Percentiles rank a stretch among this genome's conserved stretches.
Conservation (phyloP, 2,113 vertebrate genomes). For the Colossoma macropomum region DNA sequence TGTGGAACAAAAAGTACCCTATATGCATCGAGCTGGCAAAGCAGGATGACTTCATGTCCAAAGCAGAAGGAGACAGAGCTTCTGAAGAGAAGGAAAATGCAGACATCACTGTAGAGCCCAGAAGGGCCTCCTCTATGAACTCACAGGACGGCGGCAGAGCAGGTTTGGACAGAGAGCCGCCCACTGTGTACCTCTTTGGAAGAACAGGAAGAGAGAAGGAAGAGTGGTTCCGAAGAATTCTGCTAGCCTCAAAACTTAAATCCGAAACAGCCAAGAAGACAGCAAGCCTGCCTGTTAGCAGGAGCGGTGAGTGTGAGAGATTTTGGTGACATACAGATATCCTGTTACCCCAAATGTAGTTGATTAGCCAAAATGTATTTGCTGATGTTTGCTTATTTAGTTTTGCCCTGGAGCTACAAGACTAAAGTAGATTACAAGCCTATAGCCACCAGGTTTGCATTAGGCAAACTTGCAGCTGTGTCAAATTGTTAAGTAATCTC, state of each 20-base stretch:
- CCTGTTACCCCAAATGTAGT: no score
- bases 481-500: no score
- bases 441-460: no score
- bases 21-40: constrained; percentile 93
- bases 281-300: constrained; percentile 72
- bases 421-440: no score
- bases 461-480: no score
- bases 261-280: constrained; percentile 67
- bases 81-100: constrained; percentile 70
- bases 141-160: constrained; percentile 72
- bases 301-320: constrained; percentile 26
- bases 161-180: constrained; percentile 73
- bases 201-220: constrained; percentile 97
- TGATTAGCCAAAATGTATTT: no score
- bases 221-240: constrained; percentile 94
- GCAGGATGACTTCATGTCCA: constrained; percentile 98
- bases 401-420: no score
- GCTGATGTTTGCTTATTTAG: no score
- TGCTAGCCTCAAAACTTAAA: constrained; percentile 86
- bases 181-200: constrained; percentile 90
- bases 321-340: no score
- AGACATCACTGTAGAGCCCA: constrained; percentile 45
- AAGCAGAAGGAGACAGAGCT: constrained; percentile 83
- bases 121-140: constrained; percentile 58
- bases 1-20: constrained; percentile 99